Evolutionary conservation across 2,113 vertebrate genomes (phyloP).

Genomic region (Gasterosteus nipponicus): DNA sequence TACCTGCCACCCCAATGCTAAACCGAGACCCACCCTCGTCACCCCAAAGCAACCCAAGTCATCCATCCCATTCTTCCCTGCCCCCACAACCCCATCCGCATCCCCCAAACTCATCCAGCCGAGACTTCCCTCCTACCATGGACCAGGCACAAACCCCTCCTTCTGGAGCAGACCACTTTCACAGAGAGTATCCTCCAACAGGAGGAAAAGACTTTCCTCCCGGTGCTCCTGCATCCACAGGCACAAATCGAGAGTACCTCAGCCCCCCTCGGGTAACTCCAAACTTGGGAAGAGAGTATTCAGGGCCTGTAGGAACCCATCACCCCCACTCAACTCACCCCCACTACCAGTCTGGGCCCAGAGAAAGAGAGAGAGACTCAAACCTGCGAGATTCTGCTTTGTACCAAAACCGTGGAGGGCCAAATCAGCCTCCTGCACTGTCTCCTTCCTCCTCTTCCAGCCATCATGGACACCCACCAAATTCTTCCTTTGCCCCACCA

Average conservation of each 20-base stretch:
- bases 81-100: slow-evolving; percentile 70
- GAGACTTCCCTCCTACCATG: slow-evolving; percentile 78
- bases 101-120: slow-evolving; percentile 70
- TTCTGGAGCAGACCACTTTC: slow-evolving; percentile 79
- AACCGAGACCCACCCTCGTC: slow-evolving; percentile 78
- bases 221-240: slow-evolving; percentile 64
- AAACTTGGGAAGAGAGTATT: slow-evolving; percentile 79
- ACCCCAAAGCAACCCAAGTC: slow-evolving; percentile 76
- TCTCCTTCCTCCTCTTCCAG: slow-evolving; percentile 78
- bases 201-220: slow-evolving; percentile 77
- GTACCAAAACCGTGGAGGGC: slow-evolving; percentile 79
- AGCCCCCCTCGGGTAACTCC: slow-evolving; percentile 78
- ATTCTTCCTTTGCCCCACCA: slow-evolving; percentile 70
- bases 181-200: slow-evolving; percentile 79
- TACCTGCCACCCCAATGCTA: slow-evolving; percentile 73
- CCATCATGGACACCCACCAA: slow-evolving; percentile 72
- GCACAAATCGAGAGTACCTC: slow-evolving; percentile 79
- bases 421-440: slow-evolving; percentile 75
- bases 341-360: slow-evolving; percentile 74
- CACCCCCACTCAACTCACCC: slow-evolving; percentile 72
- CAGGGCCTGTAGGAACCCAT: slow-evolving; percentile 71
- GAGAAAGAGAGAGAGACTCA: slow-evolving; percentile 79
- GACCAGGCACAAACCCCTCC: slow-evolving; percentile 77
- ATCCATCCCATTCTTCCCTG: slow-evolving; percentile 72
- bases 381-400: slow-evolving; percentile 71